These are phyloP conservation scores for Gymnocypris eckloni DNA, from an alignment of 2,797 vertebrate genomes.

Conservation along the genomic window DNA sequence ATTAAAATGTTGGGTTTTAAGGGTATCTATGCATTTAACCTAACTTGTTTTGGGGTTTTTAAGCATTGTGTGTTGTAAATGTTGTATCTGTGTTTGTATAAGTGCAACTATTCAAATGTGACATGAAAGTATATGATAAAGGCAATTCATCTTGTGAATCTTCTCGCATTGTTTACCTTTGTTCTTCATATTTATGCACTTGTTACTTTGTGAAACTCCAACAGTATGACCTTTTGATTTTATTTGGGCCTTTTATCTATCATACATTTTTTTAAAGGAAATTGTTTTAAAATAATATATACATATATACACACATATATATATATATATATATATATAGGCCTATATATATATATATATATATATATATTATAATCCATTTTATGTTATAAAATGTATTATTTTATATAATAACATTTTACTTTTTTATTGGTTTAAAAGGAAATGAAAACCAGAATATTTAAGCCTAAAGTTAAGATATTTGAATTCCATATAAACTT, in stretches of 20 bases:
- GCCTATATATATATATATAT: no score
- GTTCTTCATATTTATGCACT: conserved; percentile 37
- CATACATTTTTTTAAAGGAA: conserved; percentile 43
- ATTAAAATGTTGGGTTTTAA: conserved; percentile 36
- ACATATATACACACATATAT: no score
- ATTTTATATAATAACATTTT: no score
- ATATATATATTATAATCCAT: no score
- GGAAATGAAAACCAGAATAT: background rate
- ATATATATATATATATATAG: no score
- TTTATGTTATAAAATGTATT: background rate
- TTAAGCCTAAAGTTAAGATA: background rate
- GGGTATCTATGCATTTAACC: conserved; percentile 44
- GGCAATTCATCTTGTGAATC: conserved; percentile 16
- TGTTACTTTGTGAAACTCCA: conserved; percentile 53
- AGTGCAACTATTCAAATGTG: conserved; percentile 54
- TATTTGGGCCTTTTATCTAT: conserved; percentile 67
- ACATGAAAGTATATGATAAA: conserved; percentile 39
- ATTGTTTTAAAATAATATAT: background rate
- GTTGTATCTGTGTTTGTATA: conserved; percentile 30
- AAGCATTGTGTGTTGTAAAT: conserved; percentile 26
- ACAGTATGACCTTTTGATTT: conserved; percentile 63
- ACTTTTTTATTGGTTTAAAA: background rate
- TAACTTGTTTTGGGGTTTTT: conserved; percentile 11
- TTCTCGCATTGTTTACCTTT: conserved; percentile 44
- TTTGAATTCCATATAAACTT: no score